phyloP scores from a whole-genome alignment of 2,888 invertebrate species.

The Margaritifera margaritifera region DNA sequence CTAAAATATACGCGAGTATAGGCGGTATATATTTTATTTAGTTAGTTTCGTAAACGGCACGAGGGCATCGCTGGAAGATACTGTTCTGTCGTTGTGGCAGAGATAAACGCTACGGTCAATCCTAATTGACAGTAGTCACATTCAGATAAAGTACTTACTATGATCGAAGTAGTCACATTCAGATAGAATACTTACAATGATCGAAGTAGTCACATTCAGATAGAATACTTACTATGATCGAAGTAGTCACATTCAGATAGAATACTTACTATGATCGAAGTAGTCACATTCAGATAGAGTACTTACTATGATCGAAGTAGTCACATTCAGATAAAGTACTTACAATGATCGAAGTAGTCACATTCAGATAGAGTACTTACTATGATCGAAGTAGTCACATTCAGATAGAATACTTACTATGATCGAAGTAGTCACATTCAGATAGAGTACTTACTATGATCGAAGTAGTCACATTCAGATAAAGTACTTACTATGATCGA shows the following conservation, averaged over 20 bases:
- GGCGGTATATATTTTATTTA: too few relatives aligned
- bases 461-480: background rate
- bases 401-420: conserved; percentile 8
- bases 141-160: conserved; percentile 5
- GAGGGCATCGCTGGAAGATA: too few relatives aligned
- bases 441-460: conserved; percentile 9
- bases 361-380: conserved; percentile 4
- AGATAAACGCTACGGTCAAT: too few relatives aligned
- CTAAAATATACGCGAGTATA: too few relatives aligned
- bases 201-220: background rate
- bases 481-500: conserved; percentile 13
- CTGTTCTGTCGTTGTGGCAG: too few relatives aligned
- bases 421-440: conserved; percentile 4
- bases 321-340: background rate
- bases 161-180: conserved; percentile 8
- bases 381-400: conserved; percentile 11
- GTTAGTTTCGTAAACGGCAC: too few relatives aligned
- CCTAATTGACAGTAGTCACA: too few relatives aligned
- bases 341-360: conserved; percentile 17
- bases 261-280: conserved; percentile 15
- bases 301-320: conserved; percentile 18
- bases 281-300: background rate
- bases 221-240: conserved; percentile 12
- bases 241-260: background rate
- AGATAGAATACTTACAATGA: conserved; percentile 9